Evolutionary conservation across 1,140 invertebrate species (phyloP).

Genomic region (Galleria mellonella): DNA sequence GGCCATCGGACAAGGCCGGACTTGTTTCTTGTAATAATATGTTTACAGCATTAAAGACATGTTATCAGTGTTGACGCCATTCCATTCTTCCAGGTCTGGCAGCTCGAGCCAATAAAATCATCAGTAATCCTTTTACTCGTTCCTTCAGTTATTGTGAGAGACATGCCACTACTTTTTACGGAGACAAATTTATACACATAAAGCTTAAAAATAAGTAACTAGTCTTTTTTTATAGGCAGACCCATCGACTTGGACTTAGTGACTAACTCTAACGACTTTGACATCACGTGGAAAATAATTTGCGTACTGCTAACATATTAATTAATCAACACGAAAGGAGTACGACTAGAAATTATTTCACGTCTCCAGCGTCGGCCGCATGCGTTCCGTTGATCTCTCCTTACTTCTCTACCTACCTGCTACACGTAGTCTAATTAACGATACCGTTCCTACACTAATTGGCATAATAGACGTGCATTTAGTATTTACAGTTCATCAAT

Average conservation of each 20-base stretch:
- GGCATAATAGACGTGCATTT: no score
- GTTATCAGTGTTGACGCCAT: no score
- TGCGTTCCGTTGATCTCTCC: slow-evolving; percentile 6
- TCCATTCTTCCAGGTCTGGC: background rate
- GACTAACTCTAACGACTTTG: slow-evolving; percentile 7
- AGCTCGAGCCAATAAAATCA: background rate
- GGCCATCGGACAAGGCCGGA: slow-evolving; percentile 33
- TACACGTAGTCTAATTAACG: background rate
- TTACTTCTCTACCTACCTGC: no score
- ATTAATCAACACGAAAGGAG: slow-evolving; percentile 65
- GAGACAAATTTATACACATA: slow-evolving; percentile 51
- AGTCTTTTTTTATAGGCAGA: slow-evolving; percentile 63
- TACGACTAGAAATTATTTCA: slow-evolving; percentile 65
- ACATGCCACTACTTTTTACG: slow-evolving; percentile 51
- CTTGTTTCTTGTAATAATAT: slow-evolving; percentile 14
- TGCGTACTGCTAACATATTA: slow-evolving; percentile 71
- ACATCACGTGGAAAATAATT: slow-evolving; percentile 45
- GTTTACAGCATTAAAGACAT: no score
- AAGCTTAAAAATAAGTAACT: slow-evolving; percentile 70
- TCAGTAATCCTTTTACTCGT: background rate
- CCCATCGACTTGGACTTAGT: slow-evolving; percentile 41
- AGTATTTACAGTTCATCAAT: no score
- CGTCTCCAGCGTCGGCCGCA: slow-evolving; percentile 17
- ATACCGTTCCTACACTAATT: no score
- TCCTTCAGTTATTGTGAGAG: slow-evolving; percentile 28